Evolutionary conservation across 1,140 invertebrate genomes (phyloP).

Genomic region (Bathynomus jamesi): DNA sequence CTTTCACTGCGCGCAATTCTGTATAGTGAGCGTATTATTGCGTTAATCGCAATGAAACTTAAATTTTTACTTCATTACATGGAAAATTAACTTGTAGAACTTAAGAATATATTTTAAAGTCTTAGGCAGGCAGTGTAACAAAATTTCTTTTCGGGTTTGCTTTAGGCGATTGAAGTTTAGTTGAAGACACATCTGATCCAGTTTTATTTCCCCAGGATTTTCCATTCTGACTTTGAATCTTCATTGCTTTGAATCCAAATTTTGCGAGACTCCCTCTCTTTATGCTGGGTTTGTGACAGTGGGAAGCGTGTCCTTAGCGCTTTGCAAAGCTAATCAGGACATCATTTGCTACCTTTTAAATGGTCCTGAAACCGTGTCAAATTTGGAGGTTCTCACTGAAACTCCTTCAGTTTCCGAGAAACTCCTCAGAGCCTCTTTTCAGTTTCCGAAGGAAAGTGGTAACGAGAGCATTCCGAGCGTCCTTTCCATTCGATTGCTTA

Average conservation of each 20-base stretch:
- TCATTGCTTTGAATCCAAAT: conserved; percentile 47
- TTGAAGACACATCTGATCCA: background rate
- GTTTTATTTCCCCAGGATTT: background rate
- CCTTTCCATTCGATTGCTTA: conserved; percentile 51
- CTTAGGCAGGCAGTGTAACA: too few species aligned
- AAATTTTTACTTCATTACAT: too few species aligned
- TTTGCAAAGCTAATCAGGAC: conserved; percentile 15
- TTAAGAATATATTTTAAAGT: too few species aligned
- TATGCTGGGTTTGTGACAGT: conserved; percentile 44
- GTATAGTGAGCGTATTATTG: too few species aligned
- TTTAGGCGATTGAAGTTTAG: background rate
- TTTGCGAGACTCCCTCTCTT: conserved; percentile 44
- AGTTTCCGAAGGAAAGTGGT: conserved; percentile 52
- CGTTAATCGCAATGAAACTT: too few species aligned
- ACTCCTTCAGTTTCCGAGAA: conserved; percentile 33
- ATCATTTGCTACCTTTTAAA: conserved; percentile 49
- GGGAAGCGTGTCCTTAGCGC: conserved; percentile 40
- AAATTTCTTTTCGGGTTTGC: too few species aligned
- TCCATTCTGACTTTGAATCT: conserved; percentile 46
- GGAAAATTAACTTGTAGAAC: too few species aligned
- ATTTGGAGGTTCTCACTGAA: conserved; percentile 22
- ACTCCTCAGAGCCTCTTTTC: conserved; percentile 45
- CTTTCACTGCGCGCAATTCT: too few species aligned
- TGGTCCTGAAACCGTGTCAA: conserved; percentile 47
- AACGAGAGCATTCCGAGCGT: conserved; percentile 50